These are phyloP conservation scores for Ochropacha duplaris DNA, from an alignment of 2,888 invertebrate genomes.

Conservation along the genomic window DNA sequence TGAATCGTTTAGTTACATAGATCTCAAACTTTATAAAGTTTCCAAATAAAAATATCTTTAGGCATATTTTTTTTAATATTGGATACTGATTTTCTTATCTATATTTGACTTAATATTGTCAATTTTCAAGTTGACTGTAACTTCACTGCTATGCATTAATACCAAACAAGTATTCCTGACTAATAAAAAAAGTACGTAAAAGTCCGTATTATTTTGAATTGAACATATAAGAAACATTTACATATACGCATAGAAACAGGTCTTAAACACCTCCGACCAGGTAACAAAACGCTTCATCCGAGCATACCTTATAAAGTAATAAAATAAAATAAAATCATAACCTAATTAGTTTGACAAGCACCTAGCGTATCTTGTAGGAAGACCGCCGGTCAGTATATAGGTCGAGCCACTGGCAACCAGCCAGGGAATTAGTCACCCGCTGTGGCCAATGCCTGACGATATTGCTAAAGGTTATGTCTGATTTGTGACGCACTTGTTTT, in stretches of 20 bases:
- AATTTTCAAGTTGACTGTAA: too few species aligned
- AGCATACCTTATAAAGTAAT: conserved; percentile 42
- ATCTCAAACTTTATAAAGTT: not conserved
- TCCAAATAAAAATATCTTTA: too few species aligned
- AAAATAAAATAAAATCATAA: conserved; percentile 52
- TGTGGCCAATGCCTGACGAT: conserved; percentile 61
- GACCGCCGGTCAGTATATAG: conserved; percentile 67
- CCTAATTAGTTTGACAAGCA: conserved; percentile 60
- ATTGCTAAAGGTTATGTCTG: conserved; percentile 67
- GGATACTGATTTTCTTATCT: too few species aligned
- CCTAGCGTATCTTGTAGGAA: conserved; percentile 56
- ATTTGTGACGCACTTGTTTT: conserved; percentile 24
- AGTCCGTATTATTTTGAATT: too few species aligned
- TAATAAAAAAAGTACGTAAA: too few species aligned
- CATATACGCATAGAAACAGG: too few species aligned
- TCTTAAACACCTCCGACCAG: not conserved
- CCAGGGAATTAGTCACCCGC: conserved; percentile 71
- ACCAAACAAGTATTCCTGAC: too few species aligned
- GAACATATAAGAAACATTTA: too few species aligned
- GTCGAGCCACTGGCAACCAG: conserved; percentile 70
- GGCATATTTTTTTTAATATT: too few species aligned
- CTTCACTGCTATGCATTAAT: too few species aligned
- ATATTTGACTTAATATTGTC: too few species aligned
- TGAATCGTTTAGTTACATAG: not conserved
- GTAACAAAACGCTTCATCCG: not conserved